phyloP scores from a whole-genome alignment of 2,113 vertebrate species.

The Crotophaga sulcirostris region DNA sequence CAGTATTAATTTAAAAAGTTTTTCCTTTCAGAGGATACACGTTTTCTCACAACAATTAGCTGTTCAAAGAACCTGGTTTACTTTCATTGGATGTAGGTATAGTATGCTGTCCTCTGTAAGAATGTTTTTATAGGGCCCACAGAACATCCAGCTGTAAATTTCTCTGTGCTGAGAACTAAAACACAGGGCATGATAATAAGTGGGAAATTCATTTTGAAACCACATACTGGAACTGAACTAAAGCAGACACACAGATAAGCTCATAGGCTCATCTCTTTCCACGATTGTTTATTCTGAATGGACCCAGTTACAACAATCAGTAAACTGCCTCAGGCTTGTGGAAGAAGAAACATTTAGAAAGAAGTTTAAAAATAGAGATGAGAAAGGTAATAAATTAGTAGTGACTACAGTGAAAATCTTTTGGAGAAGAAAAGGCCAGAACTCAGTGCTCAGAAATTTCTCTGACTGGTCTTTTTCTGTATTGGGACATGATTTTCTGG shows the following conservation, averaged over 20 bases:
- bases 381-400: neutral
- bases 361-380: neutral
- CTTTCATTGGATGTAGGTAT: neutral
- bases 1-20: neutral
- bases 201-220: neutral
- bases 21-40: neutral
- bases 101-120: rapidly evolving
- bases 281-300: neutral
- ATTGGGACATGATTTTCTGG: neutral
- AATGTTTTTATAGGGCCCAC: neutral
- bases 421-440: neutral
- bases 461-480: neutral
- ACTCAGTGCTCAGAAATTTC: neutral
- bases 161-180: neutral
- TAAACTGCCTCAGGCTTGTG: neutral
- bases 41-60: neutral
- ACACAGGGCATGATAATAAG: neutral
- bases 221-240: neutral
- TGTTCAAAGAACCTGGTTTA: neutral
- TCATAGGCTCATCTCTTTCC: neutral
- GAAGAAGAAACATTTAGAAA: neutral
- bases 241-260: neutral
- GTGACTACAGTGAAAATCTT: neutral
- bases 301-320: rapidly evolving
- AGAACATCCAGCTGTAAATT: neutral